These are phyloP conservation scores for Holothuria leucospilota DNA, from an alignment of 53 echinoderm and acorn worm species.

Conservation along the genomic window DNA sequence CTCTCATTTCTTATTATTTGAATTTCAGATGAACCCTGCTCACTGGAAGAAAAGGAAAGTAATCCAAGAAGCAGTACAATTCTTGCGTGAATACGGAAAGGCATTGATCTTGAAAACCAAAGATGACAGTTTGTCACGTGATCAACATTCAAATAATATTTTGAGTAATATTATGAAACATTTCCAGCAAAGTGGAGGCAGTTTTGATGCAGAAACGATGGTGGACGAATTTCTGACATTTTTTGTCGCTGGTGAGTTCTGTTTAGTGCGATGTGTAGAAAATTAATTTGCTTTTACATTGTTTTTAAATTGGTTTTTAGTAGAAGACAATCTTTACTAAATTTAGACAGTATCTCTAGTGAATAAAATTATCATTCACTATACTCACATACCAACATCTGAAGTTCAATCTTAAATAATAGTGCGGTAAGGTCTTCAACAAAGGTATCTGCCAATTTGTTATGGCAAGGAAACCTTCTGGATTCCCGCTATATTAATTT, in stretches of 20 bases:
- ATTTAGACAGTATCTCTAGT: no score
- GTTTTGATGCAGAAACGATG: constrained; percentile 65
- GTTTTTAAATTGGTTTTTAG: no score
- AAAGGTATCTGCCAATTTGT: no score
- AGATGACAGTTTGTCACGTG: background rate
- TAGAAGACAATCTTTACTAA: no score
- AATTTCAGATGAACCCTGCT: background rate
- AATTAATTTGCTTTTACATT: background rate
- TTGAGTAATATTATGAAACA: constrained; percentile 36
- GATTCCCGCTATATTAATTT: no score
- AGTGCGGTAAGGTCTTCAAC: no score
- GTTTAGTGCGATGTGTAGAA: background rate
- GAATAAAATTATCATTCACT: no score
- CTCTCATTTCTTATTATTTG: background rate
- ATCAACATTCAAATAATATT: constrained; percentile 56
- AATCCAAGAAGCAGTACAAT: background rate
- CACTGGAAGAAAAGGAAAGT: constrained; percentile 10
- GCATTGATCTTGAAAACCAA: background rate
- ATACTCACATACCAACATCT: no score
- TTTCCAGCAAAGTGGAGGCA: constrained; percentile 17
- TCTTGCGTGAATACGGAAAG: constrained; percentile 20
- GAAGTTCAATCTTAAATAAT: no score
- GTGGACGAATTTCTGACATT: constrained; percentile 73
- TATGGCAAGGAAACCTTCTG: no score
- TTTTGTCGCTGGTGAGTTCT: constrained; percentile 61